Evolutionary conservation across 1,140 invertebrate genomes (phyloP).

Genomic region (Drosophila repletoides): DNA sequence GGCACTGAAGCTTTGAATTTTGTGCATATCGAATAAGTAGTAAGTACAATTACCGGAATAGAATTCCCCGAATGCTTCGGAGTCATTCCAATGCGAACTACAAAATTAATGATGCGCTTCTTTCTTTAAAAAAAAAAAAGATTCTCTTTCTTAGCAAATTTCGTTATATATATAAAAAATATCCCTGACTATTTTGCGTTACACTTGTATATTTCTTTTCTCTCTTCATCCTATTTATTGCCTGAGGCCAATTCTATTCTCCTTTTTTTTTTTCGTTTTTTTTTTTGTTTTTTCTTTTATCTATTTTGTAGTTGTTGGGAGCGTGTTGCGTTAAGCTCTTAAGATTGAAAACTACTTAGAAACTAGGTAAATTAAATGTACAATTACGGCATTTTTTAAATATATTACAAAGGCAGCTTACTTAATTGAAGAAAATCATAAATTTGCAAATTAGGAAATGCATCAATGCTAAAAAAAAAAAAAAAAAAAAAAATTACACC

Average conservation of each 20-base stretch:
- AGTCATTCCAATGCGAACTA: conserved; percentile 38
- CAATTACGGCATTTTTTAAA: conserved; percentile 68
- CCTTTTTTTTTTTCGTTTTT: conserved; percentile 27
- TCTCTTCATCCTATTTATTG: conserved; percentile 45
- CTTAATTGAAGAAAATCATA: conserved; percentile 34
- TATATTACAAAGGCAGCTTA: conserved; percentile 79
- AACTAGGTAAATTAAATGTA: conserved; percentile 52
- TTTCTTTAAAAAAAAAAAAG: conserved; percentile 41
- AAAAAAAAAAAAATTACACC: conserved; percentile 32
- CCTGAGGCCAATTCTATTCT: conserved; percentile 66
- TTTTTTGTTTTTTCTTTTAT: neutral
- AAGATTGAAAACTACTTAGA: conserved; percentile 49
- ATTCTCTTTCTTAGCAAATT: conserved; percentile 52
- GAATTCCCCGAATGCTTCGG: conserved; percentile 4
- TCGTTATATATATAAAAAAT: conserved; percentile 74
- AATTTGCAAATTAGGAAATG: conserved; percentile 56
- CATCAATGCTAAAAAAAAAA: conserved; percentile 40
- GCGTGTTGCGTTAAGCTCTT: conserved; percentile 60
- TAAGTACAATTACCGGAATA: conserved; percentile 34
- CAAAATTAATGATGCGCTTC: conserved; percentile 56
- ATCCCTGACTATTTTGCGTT: conserved; percentile 75
- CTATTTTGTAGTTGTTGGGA: conserved; percentile 37
- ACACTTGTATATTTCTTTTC: conserved; percentile 4
- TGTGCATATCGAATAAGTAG: conserved; percentile 71
- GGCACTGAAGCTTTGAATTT: conserved; percentile 81